phyloP scores from a whole-genome alignment of 2,888 invertebrate genomes.

The Nomada lathburiana region DNA sequence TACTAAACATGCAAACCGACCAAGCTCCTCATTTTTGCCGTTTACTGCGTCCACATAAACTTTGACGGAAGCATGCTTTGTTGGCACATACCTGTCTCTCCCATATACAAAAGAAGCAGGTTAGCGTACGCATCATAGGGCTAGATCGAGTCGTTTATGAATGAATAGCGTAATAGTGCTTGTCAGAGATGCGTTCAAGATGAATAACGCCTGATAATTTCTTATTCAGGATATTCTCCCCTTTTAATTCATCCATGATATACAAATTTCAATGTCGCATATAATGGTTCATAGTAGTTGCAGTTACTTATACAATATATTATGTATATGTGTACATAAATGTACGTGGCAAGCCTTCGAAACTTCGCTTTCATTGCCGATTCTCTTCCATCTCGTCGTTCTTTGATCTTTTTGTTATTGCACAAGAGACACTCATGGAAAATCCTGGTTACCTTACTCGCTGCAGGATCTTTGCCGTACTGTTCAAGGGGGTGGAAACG shows the following conservation, averaged over 20 bases:
- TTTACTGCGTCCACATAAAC: constrained; percentile 3
- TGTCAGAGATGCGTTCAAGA: constrained; percentile 14
- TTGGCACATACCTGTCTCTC: constrained; percentile 51
- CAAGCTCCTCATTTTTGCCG: neutral
- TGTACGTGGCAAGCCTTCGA: constrained; percentile 75
- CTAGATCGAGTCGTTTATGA: constrained; percentile 6
- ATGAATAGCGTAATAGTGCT: neutral
- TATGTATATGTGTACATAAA: constrained; percentile 78
- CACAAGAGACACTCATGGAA: constrained; percentile 2
- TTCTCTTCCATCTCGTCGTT: constrained; percentile 42
- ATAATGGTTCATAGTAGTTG: constrained; percentile 81
- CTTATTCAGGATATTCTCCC: constrained; percentile 78
- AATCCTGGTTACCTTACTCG: neutral
- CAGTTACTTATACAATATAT: constrained; percentile 80
- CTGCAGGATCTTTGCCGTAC: neutral
- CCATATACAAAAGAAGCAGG: constrained; percentile 5
- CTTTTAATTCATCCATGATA: constrained; percentile 83
- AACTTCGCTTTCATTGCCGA: constrained; percentile 60
- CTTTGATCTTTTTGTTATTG: constrained; percentile 1
- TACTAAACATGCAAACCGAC: constrained; percentile 25
- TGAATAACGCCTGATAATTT: constrained; percentile 55
- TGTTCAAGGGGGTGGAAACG: neutral
- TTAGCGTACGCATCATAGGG: neutral
- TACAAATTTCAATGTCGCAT: constrained; percentile 82
- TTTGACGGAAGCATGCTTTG: constrained; percentile 46